phyloP scores from a whole-genome alignment of 2,797 vertebrate genomes.

The Lycodopsis pacificus region DNA sequence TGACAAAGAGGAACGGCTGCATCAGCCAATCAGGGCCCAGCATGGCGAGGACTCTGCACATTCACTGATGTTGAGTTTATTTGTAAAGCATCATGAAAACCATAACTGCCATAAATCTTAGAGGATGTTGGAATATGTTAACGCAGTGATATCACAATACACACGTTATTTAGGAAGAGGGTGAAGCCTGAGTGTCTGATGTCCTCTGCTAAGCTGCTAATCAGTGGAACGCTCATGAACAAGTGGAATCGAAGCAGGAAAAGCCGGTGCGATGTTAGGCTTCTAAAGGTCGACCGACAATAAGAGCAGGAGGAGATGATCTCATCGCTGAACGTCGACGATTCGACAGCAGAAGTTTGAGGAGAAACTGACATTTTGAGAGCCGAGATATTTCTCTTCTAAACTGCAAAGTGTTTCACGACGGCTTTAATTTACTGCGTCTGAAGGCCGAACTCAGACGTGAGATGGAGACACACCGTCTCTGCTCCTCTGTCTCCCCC shows the following conservation, averaged over 20 bases:
- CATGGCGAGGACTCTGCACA: neutral
- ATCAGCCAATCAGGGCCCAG: neutral
- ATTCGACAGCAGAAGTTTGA: neutral
- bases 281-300: neutral
- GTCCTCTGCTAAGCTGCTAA: neutral
- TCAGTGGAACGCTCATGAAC: neutral
- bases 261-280: neutral
- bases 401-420: constrained; percentile 46
- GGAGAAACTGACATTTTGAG: constrained; percentile 2
- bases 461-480: constrained; percentile 37
- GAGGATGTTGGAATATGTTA: neutral
- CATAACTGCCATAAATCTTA: neutral
- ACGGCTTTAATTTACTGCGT: constrained; percentile 55
- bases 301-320: neutral
- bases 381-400: constrained; percentile 22
- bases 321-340: neutral
- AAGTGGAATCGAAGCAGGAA: neutral
- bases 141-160: neutral
- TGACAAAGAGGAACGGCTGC: neutral
- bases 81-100: constrained; percentile 11
- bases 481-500: constrained; percentile 26
- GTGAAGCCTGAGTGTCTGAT: neutral
- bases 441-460: constrained; percentile 40
- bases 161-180: neutral
- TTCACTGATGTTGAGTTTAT: constrained; percentile 13